A percentile compares a stretch with the other conserved stretches of the same genome.
Evolutionary conservation across 2,888 invertebrate species (phyloP).

Genomic region (Trichogramma evanescens): DNA sequence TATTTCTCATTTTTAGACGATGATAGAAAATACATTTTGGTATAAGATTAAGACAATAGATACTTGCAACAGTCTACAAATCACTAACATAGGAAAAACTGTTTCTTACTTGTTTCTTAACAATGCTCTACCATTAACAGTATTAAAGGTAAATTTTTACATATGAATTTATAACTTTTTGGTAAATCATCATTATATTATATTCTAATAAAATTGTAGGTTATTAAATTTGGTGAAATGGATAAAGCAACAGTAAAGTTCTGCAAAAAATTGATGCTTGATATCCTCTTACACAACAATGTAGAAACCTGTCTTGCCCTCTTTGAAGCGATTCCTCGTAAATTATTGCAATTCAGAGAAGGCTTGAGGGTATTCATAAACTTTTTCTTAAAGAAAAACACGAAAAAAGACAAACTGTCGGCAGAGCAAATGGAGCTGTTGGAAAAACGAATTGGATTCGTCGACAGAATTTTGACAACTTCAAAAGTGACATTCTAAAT

Average conservation of each 20-base stretch:
- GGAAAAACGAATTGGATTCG: slow-evolving; percentile 55
- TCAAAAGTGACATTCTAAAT: slow-evolving; percentile 27
- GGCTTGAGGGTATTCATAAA: slow-evolving; percentile 78
- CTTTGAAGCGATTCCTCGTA: slow-evolving; percentile 68
- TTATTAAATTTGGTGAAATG: slow-evolving; percentile 80
- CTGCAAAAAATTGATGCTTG: slow-evolving; percentile 69
- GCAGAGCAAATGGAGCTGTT: slow-evolving; percentile 50
- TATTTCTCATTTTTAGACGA: slow-evolving; percentile 55
- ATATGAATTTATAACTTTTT: background rate
- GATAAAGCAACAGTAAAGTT: slow-evolving; percentile 73
- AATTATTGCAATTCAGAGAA: slow-evolving; percentile 74
- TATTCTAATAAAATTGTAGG: slow-evolving; percentile 48
- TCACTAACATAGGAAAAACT: slow-evolving; percentile 72
- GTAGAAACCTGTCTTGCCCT: slow-evolving; percentile 55
- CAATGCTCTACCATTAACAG: slow-evolving; percentile 71
- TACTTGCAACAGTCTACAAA: slow-evolving; percentile 55
- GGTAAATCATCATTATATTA: slow-evolving; percentile 1
- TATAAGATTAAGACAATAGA: slow-evolving; percentile 81
- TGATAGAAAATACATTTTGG: slow-evolving; percentile 84
- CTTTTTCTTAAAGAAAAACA: slow-evolving; percentile 71
- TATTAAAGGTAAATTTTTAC: slow-evolving; percentile 64
- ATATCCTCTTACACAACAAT: slow-evolving; percentile 64
- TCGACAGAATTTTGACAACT: slow-evolving; percentile 60
- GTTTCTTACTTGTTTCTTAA: slow-evolving; percentile 72
- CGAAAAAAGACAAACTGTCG: slow-evolving; percentile 44